Evolutionary conservation across 2,888 invertebrate species (phyloP).

Genomic region (Leucania comma): DNA sequence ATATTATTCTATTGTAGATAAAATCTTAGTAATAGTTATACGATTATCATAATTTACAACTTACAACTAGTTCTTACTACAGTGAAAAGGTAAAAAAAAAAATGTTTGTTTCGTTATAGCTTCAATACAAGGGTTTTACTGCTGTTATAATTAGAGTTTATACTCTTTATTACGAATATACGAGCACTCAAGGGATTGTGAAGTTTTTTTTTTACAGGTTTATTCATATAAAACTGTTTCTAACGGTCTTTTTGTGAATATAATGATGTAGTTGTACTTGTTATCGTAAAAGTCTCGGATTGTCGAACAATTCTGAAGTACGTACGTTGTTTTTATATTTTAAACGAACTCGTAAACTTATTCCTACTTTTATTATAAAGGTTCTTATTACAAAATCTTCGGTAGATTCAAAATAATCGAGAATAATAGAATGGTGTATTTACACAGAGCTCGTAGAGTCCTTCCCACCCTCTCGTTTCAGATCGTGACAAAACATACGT

Average conservation of each 20-base stretch:
- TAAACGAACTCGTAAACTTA: background rate
- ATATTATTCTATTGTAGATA: slow-evolving; percentile 52
- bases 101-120: slow-evolving; percentile 1
- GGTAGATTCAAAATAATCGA: background rate
- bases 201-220: slow-evolving; percentile 31
- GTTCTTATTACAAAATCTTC: background rate
- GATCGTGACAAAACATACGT: slow-evolving; percentile 28
- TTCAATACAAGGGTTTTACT: slow-evolving; percentile 41
- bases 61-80: slow-evolving; percentile 21
- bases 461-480: background rate
- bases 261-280: slow-evolving; percentile 17
- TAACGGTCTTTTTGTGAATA: slow-evolving; percentile 21
- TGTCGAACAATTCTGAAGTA: slow-evolving; percentile 2
- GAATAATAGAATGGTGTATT: background rate
- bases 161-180: slow-evolving; percentile 33
- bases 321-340: background rate
- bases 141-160: slow-evolving; percentile 44
- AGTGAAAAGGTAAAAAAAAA: slow-evolving; percentile 31
- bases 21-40: slow-evolving; percentile 39
- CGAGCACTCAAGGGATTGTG: slow-evolving; percentile 32
- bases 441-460: background rate
- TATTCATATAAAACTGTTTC: slow-evolving; percentile 23
- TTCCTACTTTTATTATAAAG: background rate
- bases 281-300: slow-evolving; percentile 6
- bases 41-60: slow-evolving; percentile 53